Percentiles rank a stretch among this genome's conserved stretches.
phyloP scores from a whole-genome alignment of 2,113 vertebrate genomes.

The Paramormyrops kingsleyae region DNA sequence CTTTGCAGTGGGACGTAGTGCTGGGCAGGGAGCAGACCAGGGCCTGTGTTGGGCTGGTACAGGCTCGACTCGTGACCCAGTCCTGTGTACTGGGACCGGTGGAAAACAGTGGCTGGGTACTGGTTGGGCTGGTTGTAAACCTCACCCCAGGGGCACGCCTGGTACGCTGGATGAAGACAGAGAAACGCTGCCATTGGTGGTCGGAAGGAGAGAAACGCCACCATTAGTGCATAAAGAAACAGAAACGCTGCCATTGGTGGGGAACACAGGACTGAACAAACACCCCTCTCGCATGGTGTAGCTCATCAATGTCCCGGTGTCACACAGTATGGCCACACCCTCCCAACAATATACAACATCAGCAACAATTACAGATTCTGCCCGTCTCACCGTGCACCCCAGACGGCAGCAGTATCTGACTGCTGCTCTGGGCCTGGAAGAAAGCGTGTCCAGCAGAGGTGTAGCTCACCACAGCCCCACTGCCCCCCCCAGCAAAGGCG shows the following conservation, averaged over 20 bases:
- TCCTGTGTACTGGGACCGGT: constrained; percentile 38
- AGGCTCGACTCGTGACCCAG: constrained; percentile 34
- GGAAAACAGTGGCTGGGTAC: constrained; percentile 38
- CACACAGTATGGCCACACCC: not conserved
- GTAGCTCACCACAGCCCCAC: constrained; percentile 49
- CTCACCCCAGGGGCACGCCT: constrained; percentile 56
- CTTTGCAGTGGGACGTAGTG: constrained; percentile 42
- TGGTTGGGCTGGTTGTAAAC: constrained; percentile 49
- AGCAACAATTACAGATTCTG: not conserved
- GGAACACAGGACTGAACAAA: not conserved
- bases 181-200: not conserved
- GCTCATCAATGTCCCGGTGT: not conserved
- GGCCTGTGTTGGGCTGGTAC: constrained; percentile 27
- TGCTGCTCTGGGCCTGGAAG: constrained; percentile 49
- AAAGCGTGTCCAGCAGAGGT: constrained; percentile 51
- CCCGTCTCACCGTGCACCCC: constrained; percentile 31
- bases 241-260: not conserved
- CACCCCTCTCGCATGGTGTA: not conserved
- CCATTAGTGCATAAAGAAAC: not conserved
- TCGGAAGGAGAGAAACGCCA: not conserved
- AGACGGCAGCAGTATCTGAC: constrained; percentile 63
- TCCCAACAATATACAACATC: not conserved
- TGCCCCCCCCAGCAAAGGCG: constrained; percentile 46
- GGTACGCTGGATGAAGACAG: constrained; percentile 39
- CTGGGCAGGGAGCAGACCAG: constrained; percentile 33